phyloP scores from a whole-genome alignment of 1,140 invertebrate species.

The Macrobrachium rosenbergii region DNA sequence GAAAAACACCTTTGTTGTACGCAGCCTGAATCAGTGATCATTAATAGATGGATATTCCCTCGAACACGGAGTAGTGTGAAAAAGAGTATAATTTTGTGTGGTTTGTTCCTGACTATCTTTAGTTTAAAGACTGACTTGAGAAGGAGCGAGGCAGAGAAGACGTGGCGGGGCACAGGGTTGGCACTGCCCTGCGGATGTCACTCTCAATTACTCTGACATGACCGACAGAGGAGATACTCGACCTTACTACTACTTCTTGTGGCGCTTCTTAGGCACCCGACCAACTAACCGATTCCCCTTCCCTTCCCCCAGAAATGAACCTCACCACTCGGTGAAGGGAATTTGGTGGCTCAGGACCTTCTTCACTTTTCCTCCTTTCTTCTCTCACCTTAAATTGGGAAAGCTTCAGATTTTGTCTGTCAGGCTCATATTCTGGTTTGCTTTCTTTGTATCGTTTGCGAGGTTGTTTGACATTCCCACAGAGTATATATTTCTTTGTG shows the following conservation, averaged over 20 bases:
- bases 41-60: not conserved
- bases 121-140: constrained; percentile 16
- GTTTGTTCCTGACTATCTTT: constrained; percentile 16
- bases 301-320: not conserved
- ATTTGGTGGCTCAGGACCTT: no score
- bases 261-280: constrained; percentile 19
- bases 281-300: not conserved
- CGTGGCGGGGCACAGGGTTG: constrained; percentile 30
- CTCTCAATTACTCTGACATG: constrained; percentile 50
- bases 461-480: no score
- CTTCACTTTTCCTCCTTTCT: no score
- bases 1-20: no score
- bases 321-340: no score
- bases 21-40: not conserved
- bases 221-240: constrained; percentile 6
- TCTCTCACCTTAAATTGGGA: no score
- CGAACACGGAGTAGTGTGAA: no score
- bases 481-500: no score
- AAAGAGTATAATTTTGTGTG: constrained; percentile 2
- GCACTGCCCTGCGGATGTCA: constrained; percentile 48
- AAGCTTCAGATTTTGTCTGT: no score
- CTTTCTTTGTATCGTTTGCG: no score
- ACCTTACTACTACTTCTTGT: not conserved
- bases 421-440: no score
- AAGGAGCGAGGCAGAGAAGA: constrained; percentile 8